A percentile compares a stretch with the other conserved stretches of the same genome.
Conservation (phyloP, 2,888 invertebrate genomes). For the Drosophila engyochracea region DNA sequence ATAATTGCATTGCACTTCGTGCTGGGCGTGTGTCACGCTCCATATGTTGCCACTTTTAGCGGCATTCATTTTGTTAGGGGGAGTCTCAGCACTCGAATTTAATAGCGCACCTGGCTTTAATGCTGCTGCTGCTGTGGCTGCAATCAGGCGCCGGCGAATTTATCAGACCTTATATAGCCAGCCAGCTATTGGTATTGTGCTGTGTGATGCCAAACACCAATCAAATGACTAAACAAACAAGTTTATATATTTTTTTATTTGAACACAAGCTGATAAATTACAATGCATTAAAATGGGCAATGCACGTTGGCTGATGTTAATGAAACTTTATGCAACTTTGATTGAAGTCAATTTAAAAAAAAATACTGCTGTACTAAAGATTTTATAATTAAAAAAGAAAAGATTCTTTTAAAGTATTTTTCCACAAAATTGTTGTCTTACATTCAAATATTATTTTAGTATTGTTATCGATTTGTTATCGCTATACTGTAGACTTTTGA, state of each 20-base stretch:
- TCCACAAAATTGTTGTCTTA: neutral
- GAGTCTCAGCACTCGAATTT: conserved; percentile 13
- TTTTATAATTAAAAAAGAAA: neutral
- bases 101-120: conserved; percentile 32
- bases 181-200: conserved; percentile 21
- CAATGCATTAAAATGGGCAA: conserved; percentile 25
- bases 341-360: conserved; percentile 27
- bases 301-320: conserved; percentile 12
- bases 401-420: neutral
- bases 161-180: conserved; percentile 32
- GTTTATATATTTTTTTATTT: conserved; percentile 13
- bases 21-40: conserved; percentile 52
- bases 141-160: conserved; percentile 19
- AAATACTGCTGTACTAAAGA: neutral
- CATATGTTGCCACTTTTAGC: conserved; percentile 37
- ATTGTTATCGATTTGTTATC: neutral
- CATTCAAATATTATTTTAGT: neutral
- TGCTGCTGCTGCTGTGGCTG: conserved; percentile 32
- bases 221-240: conserved; percentile 41
- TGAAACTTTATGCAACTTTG: conserved; percentile 1
- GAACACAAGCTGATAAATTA: neutral
- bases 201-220: conserved; percentile 18
- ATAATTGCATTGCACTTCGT: conserved; percentile 19
- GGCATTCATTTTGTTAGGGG: conserved; percentile 17
- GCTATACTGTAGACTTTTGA: no score